Evolutionary conservation across 2,888 invertebrate genomes (phyloP).

Genomic region (Alsophila aescularia): DNA sequence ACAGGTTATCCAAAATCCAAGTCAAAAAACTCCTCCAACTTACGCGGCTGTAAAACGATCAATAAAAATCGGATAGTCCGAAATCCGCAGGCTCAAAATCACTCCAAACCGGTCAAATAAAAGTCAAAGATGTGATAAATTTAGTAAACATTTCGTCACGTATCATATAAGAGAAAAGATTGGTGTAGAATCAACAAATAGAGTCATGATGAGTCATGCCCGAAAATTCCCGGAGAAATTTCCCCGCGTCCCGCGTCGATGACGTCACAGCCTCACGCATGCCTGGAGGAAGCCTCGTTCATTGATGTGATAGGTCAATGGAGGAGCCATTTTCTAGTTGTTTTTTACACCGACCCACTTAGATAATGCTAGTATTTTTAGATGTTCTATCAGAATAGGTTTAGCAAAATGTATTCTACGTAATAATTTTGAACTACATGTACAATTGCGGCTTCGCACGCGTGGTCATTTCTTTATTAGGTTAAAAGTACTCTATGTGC

Average conservation of each 20-base stretch:
- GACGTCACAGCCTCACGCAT: slow-evolving; percentile 63
- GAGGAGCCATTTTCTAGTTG: slow-evolving; percentile 40
- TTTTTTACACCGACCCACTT: slow-evolving; percentile 36
- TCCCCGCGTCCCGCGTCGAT: slow-evolving; percentile 42
- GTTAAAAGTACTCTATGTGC: no score
- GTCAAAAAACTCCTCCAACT: not conserved
- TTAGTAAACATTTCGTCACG: slow-evolving; percentile 13
- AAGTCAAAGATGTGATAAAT: not conserved
- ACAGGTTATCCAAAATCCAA: not conserved
- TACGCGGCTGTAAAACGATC: slow-evolving; percentile 12
- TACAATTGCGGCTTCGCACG: no score
- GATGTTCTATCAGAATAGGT: not conserved
- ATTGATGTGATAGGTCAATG: slow-evolving; percentile 54
- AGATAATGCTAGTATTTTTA: slow-evolving; percentile 24
- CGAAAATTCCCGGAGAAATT: slow-evolving; percentile 23
- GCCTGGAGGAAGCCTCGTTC: slow-evolving; percentile 51
- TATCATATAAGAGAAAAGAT: slow-evolving; percentile 10
- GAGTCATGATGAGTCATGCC: slow-evolving; percentile 25
- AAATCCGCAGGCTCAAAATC: slow-evolving; percentile 4
- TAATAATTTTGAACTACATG: no score
- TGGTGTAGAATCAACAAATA: slow-evolving; percentile 19
- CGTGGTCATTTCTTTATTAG: no score
- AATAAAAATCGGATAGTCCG: slow-evolving; percentile 14
- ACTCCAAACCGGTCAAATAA: not conserved
- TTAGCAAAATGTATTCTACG: no score